phyloP scores from a whole-genome alignment of 2,888 invertebrate genomes.

The Ornithoptera alexandrae region DNA sequence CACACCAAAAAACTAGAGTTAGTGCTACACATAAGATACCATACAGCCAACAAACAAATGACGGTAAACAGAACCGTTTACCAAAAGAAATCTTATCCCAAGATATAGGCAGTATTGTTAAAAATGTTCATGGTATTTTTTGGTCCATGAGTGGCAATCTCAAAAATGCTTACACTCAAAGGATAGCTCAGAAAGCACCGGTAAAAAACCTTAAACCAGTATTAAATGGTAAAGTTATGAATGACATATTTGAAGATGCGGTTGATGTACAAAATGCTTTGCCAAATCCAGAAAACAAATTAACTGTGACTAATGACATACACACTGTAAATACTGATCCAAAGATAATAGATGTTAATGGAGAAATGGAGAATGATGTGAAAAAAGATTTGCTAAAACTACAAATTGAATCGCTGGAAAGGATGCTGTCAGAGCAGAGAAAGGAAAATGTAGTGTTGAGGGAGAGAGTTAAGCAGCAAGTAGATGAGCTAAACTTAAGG shows the following conservation, averaged over 20 bases:
- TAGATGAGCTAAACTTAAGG: conserved; percentile 61
- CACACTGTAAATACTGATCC: conserved; percentile 9
- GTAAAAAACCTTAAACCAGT: conserved; percentile 49
- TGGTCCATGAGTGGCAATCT: conserved; percentile 71
- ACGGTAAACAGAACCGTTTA: conserved; percentile 52
- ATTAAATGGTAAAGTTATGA: conserved; percentile 65
- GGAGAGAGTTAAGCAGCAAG: conserved; percentile 61
- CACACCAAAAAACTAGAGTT: conserved; percentile 57
- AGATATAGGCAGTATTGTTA: conserved; percentile 70
- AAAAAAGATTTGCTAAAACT: conserved; percentile 53
- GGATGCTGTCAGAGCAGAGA: conserved; percentile 60
- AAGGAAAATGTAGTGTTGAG: conserved; percentile 58
- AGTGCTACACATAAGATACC: conserved; percentile 57
- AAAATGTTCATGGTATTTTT: conserved; percentile 75
- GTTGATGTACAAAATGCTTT: conserved; percentile 19
- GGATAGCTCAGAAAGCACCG: conserved; percentile 50
- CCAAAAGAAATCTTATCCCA: conserved; percentile 67
- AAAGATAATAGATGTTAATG: conserved; percentile 18
- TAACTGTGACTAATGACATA: conserved; percentile 26
- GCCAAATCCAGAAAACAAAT: neutral
- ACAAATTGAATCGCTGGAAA: conserved; percentile 65
- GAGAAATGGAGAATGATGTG: conserved; percentile 35
- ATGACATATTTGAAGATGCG: conserved; percentile 66
- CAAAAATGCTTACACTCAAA: conserved; percentile 67
- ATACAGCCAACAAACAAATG: conserved; percentile 43